Evolutionary conservation across 2,113 vertebrate species (phyloP), one percentile per base, ranked within the genome.

Genomic region (Prochilodus magdalenae): DNA sequence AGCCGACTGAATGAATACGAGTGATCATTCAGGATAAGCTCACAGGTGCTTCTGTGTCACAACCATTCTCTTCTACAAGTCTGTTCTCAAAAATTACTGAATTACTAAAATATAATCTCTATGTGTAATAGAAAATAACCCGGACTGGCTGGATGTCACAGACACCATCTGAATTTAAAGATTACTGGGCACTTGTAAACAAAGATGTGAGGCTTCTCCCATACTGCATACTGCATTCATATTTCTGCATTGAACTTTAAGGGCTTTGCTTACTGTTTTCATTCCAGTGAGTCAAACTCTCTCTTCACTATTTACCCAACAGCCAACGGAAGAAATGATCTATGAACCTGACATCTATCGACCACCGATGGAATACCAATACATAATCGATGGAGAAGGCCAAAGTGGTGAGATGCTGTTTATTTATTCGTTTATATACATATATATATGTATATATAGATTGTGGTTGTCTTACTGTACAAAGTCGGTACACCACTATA

Each of bases 281-380:
- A 40, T n/a, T 85, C 49, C 72, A 51, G 51, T 20, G 15, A 53
- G 51, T 81, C 22, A 51, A 73, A 60, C 62, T 73, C 2, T 90
- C 29, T 86, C 89, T 83, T 90, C 88, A 87, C 81, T 60, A 91
- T 72, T 86, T 5, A n/a, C 81, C 27, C 70, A 70, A 6, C 88
- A 98, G 96, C 95, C 95, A 83, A 92, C 96, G 30, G 98, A 99
- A 91, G 98, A 99, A 76, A 95, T 98, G 89, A 92, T 95, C 85
- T 99, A 97, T 51, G 98, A 99, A 30, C 85, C 96, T 57, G 97
- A 99, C 67, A 94, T 97, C 85, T 99, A 97, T 92, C 95, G 97
- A 89, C 95, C 94, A 57, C 93, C 94, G 5, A 95, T 97, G 67
- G 90, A 97, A 77, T 98, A 97, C 93, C 94, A 94, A 1, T 98